These are phyloP conservation scores for Orthonevra nobilis DNA, from an alignment of 2,888 invertebrate species.

Conservation along the genomic window DNA sequence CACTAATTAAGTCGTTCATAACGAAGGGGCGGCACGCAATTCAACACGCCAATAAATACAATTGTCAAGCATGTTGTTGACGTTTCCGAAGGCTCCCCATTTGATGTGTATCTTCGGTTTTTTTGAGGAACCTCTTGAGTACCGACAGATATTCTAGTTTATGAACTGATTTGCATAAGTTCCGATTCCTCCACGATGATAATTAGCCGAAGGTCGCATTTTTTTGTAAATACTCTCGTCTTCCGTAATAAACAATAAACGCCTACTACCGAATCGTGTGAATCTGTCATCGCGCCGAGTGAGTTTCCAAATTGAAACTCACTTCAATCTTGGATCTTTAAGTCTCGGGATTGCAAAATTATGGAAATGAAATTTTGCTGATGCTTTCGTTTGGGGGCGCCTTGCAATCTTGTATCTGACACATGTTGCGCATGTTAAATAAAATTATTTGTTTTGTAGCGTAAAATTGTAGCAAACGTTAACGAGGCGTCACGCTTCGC, in stretches of 20 bases:
- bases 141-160: conserved; percentile 6
- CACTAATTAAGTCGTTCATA: no score
- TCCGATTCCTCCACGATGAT: conserved; percentile 10
- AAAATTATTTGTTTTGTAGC: conserved; percentile 17
- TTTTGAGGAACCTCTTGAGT: conserved; percentile 7
- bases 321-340: not conserved
- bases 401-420: conserved; percentile 32
- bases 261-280: not conserved
- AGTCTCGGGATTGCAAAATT: conserved; percentile 13
- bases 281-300: not conserved
- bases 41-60: no score
- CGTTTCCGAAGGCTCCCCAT: no score
- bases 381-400: not conserved
- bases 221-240: not conserved
- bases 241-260: not conserved
- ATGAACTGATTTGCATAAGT: conserved; percentile 15
- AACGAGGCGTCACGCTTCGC: conserved; percentile 29
- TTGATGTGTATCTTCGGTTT: no score
- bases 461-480: conserved; percentile 39
- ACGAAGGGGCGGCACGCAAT: no score
- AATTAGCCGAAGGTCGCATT: conserved; percentile 13
- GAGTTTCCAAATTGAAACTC: not conserved
- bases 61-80: no score
- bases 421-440: conserved; percentile 40
- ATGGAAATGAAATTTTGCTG: conserved; percentile 10